phyloP scores from a whole-genome alignment of 2,797 vertebrate species.

The Hydrophis major region DNA sequence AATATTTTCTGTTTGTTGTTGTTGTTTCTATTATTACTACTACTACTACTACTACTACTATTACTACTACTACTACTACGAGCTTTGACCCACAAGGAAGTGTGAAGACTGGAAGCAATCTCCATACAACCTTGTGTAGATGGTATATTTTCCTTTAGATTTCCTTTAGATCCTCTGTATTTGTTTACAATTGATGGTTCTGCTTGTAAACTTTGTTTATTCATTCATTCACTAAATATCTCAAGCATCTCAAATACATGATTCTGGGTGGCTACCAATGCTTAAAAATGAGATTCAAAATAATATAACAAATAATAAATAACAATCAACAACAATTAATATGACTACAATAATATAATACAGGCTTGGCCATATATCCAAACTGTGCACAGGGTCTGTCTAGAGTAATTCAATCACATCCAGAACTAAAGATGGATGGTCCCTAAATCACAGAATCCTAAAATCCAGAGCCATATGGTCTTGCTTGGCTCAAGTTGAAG shows the following conservation, averaged over 20 bases:
- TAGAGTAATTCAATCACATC: neutral
- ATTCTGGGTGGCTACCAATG: neutral
- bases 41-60: neutral
- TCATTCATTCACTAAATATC: neutral
- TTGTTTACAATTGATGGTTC: neutral
- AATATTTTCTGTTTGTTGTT: neutral
- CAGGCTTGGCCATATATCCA: neutral
- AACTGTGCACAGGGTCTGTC: neutral
- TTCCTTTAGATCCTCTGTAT: neutral
- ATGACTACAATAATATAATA: neutral
- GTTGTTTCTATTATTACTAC: neutral
- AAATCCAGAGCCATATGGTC: neutral
- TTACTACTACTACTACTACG: neutral
- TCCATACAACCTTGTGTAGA: neutral
- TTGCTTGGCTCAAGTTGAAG: neutral
- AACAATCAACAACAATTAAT: neutral
- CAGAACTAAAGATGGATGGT: neutral
- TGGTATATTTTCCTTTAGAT: neutral
- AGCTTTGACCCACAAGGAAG: neutral
- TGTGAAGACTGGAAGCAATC: neutral
- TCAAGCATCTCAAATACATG: neutral
- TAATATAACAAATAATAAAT: neutral
- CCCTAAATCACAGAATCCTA: neutral
- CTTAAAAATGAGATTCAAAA: neutral
- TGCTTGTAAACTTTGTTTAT: neutral